Base-by-base conservation (phyloP, 2,113 vertebrate species). In the Speoplatyrhinus poulsoni region DNA sequence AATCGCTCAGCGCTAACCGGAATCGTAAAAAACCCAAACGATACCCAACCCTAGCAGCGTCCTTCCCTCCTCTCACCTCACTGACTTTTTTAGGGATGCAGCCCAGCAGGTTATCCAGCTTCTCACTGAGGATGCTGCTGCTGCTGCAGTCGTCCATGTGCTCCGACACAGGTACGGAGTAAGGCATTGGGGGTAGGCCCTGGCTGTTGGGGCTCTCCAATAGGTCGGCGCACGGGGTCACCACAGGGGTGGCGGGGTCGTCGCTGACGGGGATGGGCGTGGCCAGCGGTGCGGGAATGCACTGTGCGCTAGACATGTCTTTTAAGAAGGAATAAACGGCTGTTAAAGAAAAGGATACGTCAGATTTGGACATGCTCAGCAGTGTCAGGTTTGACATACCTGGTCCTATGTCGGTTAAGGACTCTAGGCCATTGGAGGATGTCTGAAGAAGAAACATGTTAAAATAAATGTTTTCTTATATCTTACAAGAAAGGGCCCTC, bases 361-460 rank as follows among this genome's bases (percentile, higher is more conserved):
- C 0, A 54, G 12, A 56, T 2, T 8, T 12, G 16, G 49, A 13
- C 6, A 26, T 47, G 59, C 6, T 16, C 13, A n/a, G 17, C 59
- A 33, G 16, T 16, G 50, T 59, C 54, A 1, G 33, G 15, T 36
- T 15, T 56, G 36, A 36, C 47, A 17, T 94, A 98, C 96, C 95
- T 95, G 94, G 92, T 87, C 94, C 93, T 0, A 98, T 98, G 90
- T 99, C 97, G 75, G 95, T 95, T 83, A 99, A 92, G 9, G 95
- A 95, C 33, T 96, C 93, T 64, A 96, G 90, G 70, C 95, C 95
- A 77, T 96, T 98, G 74, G 94, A 92, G 52, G 94, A 90, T 77
- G 92, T 88, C 98, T 99, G 65, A 63, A 72, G 46, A 65, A 64
- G 65, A 15, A 56, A 16, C 2, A 58, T 26, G 10, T 3, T 12